Evolutionary conservation across 2,113 vertebrate species (phyloP).

Genomic region (Lagopus muta): DNA sequence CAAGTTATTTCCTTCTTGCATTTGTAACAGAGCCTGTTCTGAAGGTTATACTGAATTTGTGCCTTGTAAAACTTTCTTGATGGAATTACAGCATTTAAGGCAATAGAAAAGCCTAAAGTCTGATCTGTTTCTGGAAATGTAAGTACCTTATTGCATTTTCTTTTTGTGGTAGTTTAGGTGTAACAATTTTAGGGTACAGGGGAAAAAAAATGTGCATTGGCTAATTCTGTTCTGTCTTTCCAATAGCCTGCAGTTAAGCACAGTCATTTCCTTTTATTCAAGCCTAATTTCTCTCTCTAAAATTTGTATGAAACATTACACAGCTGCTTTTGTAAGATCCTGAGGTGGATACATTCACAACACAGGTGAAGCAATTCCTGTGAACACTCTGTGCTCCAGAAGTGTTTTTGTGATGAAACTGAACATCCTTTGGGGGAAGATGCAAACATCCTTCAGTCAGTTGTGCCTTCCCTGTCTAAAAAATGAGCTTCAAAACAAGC

Average conservation of each 20-base stretch:
- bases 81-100: background rate
- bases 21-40: background rate
- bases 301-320: background rate
- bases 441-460: background rate
- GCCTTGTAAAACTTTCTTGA: background rate
- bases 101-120: background rate
- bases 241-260: background rate
- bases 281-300: background rate
- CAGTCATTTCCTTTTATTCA: background rate
- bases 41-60: background rate
- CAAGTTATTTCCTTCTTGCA: conserved; percentile 26
- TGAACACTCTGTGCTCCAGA: background rate
- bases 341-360: background rate
- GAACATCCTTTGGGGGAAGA: background rate
- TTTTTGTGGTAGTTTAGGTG: background rate
- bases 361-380: background rate
- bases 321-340: background rate
- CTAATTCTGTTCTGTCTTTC: conserved; percentile 4
- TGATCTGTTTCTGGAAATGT: background rate
- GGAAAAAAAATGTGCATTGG: background rate
- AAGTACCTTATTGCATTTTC: background rate
- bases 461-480: background rate
- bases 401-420: background rate
- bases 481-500: background rate
- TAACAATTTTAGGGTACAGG: background rate